A percentile compares a stretch with the other conserved stretches of the same genome.
Conservation (phyloP, 2,797 vertebrate genomes). For the Rhynchonycteris naso region DNA sequence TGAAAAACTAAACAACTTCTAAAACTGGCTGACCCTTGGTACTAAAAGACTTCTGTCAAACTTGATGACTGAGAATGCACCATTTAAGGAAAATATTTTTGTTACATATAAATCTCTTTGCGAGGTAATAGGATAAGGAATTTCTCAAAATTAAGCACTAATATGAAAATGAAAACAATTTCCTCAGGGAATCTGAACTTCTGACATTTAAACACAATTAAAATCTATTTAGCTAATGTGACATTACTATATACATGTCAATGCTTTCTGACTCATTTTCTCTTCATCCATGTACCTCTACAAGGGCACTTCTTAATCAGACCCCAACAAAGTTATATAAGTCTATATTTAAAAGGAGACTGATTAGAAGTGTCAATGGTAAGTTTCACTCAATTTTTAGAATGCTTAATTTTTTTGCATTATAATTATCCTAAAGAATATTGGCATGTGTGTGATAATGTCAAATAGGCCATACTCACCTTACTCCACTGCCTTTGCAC, state of each 20-base stretch:
- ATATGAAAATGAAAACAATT: constrained; percentile 55
- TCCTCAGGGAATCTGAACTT: constrained; percentile 46
- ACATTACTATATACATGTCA: background rate
- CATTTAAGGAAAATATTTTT: constrained; percentile 47
- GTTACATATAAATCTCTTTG: background rate
- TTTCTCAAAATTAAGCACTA: constrained; percentile 36
- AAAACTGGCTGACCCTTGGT: background rate
- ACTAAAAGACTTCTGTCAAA: constrained; percentile 26
- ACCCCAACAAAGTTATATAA: background rate
- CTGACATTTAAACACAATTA: constrained; percentile 21
- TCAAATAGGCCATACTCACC: background rate
- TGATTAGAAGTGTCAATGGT: background rate
- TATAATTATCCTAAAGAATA: background rate
- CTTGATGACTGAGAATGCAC: background rate
- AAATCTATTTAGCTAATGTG: constrained; percentile 31
- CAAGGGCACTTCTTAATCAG: background rate
- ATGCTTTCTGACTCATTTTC: background rate
- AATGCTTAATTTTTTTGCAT: background rate
- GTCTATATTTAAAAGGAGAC: background rate
- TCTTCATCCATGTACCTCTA: background rate
- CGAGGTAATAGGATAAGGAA: background rate
- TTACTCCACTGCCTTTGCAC: background rate
- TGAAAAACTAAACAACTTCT: constrained; percentile 54
- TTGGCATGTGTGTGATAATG: background rate
- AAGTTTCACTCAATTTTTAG: constrained; percentile 28